Evolutionary conservation across 2,888 invertebrate genomes (phyloP), one percentile per base, ranked within the genome.

Genomic region (Brachypalpus laphriformis): DNA sequence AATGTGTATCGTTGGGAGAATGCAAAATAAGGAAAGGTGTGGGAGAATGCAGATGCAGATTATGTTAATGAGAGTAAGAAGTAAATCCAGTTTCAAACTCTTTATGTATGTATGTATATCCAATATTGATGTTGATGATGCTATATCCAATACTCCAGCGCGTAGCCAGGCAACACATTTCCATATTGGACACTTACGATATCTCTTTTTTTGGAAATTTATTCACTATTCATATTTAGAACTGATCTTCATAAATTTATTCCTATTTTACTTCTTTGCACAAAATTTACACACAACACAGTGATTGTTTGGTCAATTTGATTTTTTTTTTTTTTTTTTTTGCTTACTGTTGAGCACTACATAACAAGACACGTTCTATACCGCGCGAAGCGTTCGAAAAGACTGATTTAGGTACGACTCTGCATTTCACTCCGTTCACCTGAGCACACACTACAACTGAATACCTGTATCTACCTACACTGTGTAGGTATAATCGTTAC

Each of bases 401-500:
- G 85, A 85, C 85, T 85, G 63, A 76, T 56, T 75, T 40, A 37
- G 40, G 40, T 2, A 61, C 61, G 40, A 70, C 47, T 63, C 25
- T 45, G 66, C 20, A 57, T 83, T 74, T 76, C 81, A 59, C 71
- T 85, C 81, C 18, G 68, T 80, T 37, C 85, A 85, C 85, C 85
- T 80, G 85, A 81, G 65, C 54, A 85, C 85, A 81, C 85, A 85
- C 81, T 81, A 85, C 81, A 85, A 81, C 71, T 81, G 80, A 75
- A 20, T 83, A 80, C 80, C 80, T 74, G 83, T 28, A 63, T 65
- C 45, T 37, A 34, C 57, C 71, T 80, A 74, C 80, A 80, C 74
- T 11, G 78, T 82, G 74, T 83, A 37, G 68, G 59, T 34, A 66
- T n/a, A n/a, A n/a, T 47, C 8, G 6, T 40, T 61, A 45, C 57